A percentile compares a stretch with the other conserved stretches of the same genome.
Conservation (phyloP, 2,797 vertebrate genomes). For the Atherinosoma microstoma region DNA sequence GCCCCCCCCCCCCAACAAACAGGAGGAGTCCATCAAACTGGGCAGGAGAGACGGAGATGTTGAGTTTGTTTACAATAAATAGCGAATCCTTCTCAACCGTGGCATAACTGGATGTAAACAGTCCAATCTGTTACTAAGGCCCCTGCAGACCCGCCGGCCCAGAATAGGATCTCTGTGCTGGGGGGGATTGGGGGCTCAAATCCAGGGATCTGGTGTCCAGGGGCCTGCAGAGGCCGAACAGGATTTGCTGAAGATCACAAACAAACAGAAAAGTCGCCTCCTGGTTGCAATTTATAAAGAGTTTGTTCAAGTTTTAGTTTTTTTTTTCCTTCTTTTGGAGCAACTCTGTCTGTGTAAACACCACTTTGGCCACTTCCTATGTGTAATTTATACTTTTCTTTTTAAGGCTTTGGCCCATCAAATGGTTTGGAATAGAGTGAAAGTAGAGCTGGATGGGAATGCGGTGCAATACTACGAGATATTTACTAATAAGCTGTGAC, state of each 20-base stretch:
- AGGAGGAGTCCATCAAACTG: background rate
- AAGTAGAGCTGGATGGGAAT: too few species aligned
- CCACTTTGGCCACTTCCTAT: background rate
- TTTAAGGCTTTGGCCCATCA: too few species aligned
- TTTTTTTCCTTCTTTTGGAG: too few species aligned
- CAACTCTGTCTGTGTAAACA: background rate
- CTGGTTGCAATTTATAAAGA: background rate
- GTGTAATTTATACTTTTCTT: too few species aligned
- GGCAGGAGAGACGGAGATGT: background rate
- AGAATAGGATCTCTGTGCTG: constrained; percentile 79
- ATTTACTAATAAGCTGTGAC: too few species aligned
- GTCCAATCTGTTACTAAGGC: constrained; percentile 81
- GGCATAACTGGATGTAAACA: constrained; percentile 75
- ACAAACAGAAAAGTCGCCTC: background rate
- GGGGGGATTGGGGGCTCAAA: constrained; percentile 80
- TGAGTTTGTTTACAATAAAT: constrained; percentile 64
- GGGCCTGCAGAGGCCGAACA: constrained; percentile 37
- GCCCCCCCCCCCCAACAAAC: background rate
- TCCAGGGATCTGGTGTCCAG: constrained; percentile 82
- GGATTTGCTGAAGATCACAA: constrained; percentile 33
- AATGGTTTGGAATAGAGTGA: too few species aligned
- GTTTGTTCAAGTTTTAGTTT: too few species aligned
- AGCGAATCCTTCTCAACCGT: constrained; percentile 60
- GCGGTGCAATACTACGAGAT: too few species aligned
- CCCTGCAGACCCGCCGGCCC: constrained; percentile 71